Conservation (phyloP, 35 echinoderm and acorn worm genomes). For the Hemicentrotus pulcherrimus region DNA sequence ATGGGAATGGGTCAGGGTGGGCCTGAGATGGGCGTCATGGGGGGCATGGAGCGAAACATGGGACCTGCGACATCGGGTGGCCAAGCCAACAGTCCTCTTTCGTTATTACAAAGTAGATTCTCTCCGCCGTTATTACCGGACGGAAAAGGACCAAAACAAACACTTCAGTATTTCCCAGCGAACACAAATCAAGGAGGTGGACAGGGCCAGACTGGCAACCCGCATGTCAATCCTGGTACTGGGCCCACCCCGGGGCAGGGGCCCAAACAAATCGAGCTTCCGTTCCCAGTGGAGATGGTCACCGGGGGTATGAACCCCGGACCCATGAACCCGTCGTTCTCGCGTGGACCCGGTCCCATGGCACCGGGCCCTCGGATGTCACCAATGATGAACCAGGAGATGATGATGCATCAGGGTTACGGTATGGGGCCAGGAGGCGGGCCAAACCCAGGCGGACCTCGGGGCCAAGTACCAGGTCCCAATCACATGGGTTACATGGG, state of each 20-base stretch:
- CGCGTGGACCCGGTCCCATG: constrained; percentile 55
- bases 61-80: constrained; percentile 37
- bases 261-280: constrained; percentile 98
- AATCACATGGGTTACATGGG: constrained; percentile 63
- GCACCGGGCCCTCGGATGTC: constrained; percentile 55
- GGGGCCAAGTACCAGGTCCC: constrained; percentile 28
- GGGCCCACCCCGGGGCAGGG: constrained; percentile 51
- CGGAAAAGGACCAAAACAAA: constrained; percentile 97
- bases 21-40: constrained; percentile 23
- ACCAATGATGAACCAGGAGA: constrained; percentile 53
- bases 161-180: constrained; percentile 96
- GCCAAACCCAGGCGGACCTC: constrained; percentile 53
- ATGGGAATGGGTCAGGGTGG: constrained; percentile 29
- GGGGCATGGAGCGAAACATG: constrained; percentile 30
- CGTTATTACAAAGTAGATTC: constrained; percentile 89
- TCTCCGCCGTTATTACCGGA: constrained; percentile 92
- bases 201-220: constrained; percentile 84
- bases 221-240: constrained; percentile 80
- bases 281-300: constrained; percentile 93
- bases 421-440: constrained; percentile 38
- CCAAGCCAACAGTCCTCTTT: constrained; percentile 79
- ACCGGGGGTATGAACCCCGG: constrained; percentile 69
- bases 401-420: constrained; percentile 56
- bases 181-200: constrained; percentile 56
- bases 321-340: constrained; percentile 58